phyloP scores from a whole-genome alignment of 1,140 invertebrate genomes.

The Metopolophium dirhodum region DNA sequence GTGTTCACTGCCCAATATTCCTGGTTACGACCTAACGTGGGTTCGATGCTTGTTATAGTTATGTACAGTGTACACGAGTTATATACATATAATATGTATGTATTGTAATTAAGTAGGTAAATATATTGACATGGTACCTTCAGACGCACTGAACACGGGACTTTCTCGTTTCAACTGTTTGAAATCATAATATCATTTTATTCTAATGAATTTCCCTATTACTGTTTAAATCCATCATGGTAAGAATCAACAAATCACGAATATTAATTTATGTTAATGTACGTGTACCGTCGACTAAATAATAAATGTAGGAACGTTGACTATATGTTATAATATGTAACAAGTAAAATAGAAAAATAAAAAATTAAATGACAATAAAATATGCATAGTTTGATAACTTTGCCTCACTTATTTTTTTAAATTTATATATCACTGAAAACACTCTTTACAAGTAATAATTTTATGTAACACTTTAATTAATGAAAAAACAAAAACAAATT shows the following conservation, averaged over 20 bases:
- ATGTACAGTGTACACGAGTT: not conserved
- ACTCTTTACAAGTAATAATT: too few relatives aligned
- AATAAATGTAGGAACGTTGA: not conserved
- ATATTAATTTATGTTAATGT: not conserved
- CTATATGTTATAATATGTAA: not conserved
- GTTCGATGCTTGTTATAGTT: not conserved
- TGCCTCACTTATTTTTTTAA: not conserved
- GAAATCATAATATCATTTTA: not conserved
- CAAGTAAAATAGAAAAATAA: not conserved
- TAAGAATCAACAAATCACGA: not conserved
- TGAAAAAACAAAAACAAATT: not conserved
- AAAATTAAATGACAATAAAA: not conserved
- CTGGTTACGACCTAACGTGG: not conserved
- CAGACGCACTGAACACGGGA: not conserved
- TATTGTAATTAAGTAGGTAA: not conserved
- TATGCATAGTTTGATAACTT: not conserved
- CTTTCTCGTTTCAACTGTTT: not conserved
- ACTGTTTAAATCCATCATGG: not conserved
- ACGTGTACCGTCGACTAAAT: too few relatives aligned
- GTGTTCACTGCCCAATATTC: not conserved
- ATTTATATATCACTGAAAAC: not conserved
- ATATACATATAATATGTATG: not conserved
- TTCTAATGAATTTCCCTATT: not conserved
- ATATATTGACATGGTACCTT: not conserved
- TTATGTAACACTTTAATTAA: not conserved